Evolutionary conservation across 2,888 invertebrate species (phyloP), one percentile per base, ranked within the genome.

Genomic region (Acronicta psi): DNA sequence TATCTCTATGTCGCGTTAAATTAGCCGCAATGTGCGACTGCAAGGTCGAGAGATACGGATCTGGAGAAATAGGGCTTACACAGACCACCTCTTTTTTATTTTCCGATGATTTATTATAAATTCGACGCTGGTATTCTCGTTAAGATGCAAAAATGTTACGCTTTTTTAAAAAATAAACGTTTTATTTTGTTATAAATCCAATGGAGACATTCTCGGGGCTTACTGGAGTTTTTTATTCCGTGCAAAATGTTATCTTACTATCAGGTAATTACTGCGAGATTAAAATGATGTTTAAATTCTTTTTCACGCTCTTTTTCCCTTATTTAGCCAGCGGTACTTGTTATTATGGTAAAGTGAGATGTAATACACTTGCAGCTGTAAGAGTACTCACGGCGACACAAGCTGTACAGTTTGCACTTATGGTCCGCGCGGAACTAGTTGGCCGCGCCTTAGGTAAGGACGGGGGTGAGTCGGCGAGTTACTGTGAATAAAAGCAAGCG

Each of bases 21-120:
- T 73, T 68, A 71, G 72, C 50, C 56, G 69, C 75, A 73, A 75
- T 72, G 72, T 73, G 75, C 59, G 41, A 56, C 58, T 49, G 68
- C 68, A 75, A 71, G 73, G 63, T 70, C 71, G 59, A 25, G 40
- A 46, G 73, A 73, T 73, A 63, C 47, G 37, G 55, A 69, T 69
- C 69, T 70, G 61, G 46, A 47, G 53, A 70, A 69, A 69, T 70
- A 69, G 53, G 50, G 51, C 64, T 52, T 64, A 51, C 54, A 49
- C 38, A 67, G 52, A 52, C 20, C 5, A 37, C 25, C 37, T 51
- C 43, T 69, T 55, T 68, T 68, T 69, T 69, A 68, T 68, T 68
- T 20, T 64, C 47, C 40, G 46, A 69, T 69, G 68, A 68, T 68
- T 68, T 68, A 68, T 69, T 69, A 69, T 68, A 41, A 64, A 68